phyloP scores from a whole-genome alignment of 92 coral and sea anemone species.

The Heteractis magnifica region DNA sequence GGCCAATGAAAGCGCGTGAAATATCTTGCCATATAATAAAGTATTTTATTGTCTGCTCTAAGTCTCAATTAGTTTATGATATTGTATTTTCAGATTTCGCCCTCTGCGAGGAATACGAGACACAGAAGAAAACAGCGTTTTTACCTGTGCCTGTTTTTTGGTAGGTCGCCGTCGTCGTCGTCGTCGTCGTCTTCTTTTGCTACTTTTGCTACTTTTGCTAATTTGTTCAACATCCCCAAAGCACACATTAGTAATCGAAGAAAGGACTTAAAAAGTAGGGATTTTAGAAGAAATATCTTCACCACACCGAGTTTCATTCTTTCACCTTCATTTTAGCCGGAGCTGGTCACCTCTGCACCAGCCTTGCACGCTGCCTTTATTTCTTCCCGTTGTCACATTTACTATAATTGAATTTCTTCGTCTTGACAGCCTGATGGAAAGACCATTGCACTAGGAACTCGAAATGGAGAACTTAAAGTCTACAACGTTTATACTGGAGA shows the following conservation, averaged over 20 bases:
- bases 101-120: slow-evolving; percentile 86
- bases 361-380: not conserved
- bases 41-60: not conserved
- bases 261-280: too few species aligned
- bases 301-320: too few species aligned
- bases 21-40: too few species aligned
- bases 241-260: too few species aligned
- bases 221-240: too few species aligned
- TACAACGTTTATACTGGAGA: slow-evolving; percentile 80
- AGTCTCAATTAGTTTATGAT: not conserved
- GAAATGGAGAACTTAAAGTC: slow-evolving; percentile 80
- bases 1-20: too few species aligned
- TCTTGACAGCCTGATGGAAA: slow-evolving; percentile 71
- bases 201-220: too few species aligned
- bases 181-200: not conserved
- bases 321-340: too few species aligned
- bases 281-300: too few species aligned
- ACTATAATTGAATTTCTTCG: not conserved
- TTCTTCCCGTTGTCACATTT: not conserved
- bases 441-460: slow-evolving; percentile 81
- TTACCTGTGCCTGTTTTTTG: slow-evolving; percentile 83
- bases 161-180: slow-evolving; percentile 50
- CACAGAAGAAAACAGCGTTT: slow-evolving; percentile 80
- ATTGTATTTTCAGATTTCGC: slow-evolving; percentile 59
- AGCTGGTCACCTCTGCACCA: too few species aligned